phyloP scores from a whole-genome alignment of 2,888 invertebrate species.

The Cartodere bifasciata region DNA sequence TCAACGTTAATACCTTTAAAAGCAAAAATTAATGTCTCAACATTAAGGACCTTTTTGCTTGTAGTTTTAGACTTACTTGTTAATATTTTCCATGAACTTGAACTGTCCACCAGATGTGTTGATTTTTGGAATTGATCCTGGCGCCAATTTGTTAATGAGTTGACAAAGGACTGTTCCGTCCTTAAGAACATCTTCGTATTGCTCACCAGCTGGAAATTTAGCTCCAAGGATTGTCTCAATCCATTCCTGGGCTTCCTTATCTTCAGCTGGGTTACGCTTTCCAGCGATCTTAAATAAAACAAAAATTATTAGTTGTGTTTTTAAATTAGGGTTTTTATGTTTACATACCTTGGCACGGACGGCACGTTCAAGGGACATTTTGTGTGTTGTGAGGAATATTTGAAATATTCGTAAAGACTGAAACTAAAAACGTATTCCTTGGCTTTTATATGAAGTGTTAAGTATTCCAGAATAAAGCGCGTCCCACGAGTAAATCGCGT shows the following conservation, averaged over 20 bases:
- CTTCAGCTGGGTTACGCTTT: slow-evolving; percentile 71
- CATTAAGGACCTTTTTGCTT: background rate
- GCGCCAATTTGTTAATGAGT: slow-evolving; percentile 85
- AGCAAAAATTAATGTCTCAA: background rate
- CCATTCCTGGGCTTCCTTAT: slow-evolving; percentile 85
- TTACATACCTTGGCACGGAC: too few relatives aligned
- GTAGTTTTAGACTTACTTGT: slow-evolving; percentile 54
- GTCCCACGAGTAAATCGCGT: too few relatives aligned
- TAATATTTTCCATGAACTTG: slow-evolving; percentile 99
- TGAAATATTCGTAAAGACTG: too few relatives aligned
- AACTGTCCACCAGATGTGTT: slow-evolving; percentile 93
- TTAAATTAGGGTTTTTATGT: too few relatives aligned
- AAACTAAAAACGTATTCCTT: too few relatives aligned
- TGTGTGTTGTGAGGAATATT: too few relatives aligned
- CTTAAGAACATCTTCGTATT: slow-evolving; percentile 79
- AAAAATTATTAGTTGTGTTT: too few relatives aligned
- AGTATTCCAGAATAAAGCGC: too few relatives aligned
- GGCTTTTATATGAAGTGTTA: too few relatives aligned
- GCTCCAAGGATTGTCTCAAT: slow-evolving; percentile 76
- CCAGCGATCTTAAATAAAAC: slow-evolving; percentile 52
- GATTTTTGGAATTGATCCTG: slow-evolving; percentile 80
- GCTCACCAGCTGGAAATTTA: slow-evolving; percentile 70
- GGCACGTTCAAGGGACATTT: too few relatives aligned
- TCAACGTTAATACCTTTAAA: background rate
- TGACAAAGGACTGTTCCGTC: slow-evolving; percentile 90